Conservation (phyloP, 2,888 invertebrate species). For the Brenthis ino region DNA sequence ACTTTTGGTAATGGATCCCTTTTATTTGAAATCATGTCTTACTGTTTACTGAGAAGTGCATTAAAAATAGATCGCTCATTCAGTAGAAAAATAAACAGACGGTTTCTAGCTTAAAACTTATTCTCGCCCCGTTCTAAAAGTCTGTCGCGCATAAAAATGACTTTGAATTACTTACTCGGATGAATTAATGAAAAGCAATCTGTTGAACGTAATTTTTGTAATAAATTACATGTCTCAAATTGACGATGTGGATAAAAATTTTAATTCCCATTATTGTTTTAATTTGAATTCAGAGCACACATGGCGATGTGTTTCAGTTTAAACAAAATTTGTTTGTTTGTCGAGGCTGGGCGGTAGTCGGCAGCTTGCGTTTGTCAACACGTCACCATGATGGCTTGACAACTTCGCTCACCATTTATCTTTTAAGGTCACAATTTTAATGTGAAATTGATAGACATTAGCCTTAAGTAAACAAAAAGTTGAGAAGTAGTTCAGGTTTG, state of each 20-base stretch:
- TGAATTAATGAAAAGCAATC: slow-evolving; percentile 37
- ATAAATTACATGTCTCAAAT: slow-evolving; percentile 30
- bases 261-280: slow-evolving; percentile 63
- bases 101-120: slow-evolving; percentile 39
- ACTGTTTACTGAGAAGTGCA: slow-evolving; percentile 33
- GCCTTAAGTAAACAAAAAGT: too few species aligned
- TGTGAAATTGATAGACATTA: slow-evolving; percentile 1
- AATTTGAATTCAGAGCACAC: slow-evolving; percentile 74
- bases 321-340: slow-evolving; percentile 72
- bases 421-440: slow-evolving; percentile 17
- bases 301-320: slow-evolving; percentile 68
- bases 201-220: slow-evolving; percentile 27
- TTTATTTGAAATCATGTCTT: slow-evolving; percentile 29
- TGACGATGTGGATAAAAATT: slow-evolving; percentile 43
- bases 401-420: slow-evolving; percentile 40
- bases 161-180: slow-evolving; percentile 36
- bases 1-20: slow-evolving; percentile 16
- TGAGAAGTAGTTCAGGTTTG: too few species aligned
- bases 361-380: slow-evolving; percentile 60
- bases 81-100: slow-evolving; percentile 35
- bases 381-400: slow-evolving; percentile 49
- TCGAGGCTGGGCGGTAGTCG: slow-evolving; percentile 50
- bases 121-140: slow-evolving; percentile 34
- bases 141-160: slow-evolving; percentile 37
- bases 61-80: slow-evolving; percentile 39